Base-by-base conservation (phyloP, 2,888 invertebrate genomes). In the Luperina testacea region DNA sequence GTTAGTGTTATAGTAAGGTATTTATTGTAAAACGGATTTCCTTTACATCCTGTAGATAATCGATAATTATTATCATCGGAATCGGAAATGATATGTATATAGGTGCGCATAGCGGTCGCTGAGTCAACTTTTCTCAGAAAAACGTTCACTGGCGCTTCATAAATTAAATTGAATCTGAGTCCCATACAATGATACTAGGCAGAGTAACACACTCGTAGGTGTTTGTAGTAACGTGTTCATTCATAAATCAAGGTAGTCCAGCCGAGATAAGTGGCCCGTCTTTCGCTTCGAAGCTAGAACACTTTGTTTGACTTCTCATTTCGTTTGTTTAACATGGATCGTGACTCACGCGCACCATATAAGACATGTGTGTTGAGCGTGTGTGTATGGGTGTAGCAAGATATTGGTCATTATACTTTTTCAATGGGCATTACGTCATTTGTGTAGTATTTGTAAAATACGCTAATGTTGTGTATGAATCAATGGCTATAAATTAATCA, bases 381-480 rank as follows among this genome's bases (percentile, higher is more conserved):
- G 87, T 88, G 80, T 84, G 87, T 85, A 77, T 83, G 73, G 83
- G 84, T 84, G 88, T 88, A 89, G 86, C 87, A 91, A 88, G 85
- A 90, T 92, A 93, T 94, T 93, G 92, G 92, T 92, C 92, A 93
- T 92, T 94, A 90, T 86, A 88, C 87, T 90, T 91, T 90, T 93
- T 94, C 92, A 93, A 94, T 93, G 91, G 88, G 83, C 78, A 83
- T 92, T 92, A 92, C 94, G 94, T 95, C 94, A 95, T 88, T 90
- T 84, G 32, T 88, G 90, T 94, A 92, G 91, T 92, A 92, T 91
- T 91, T 91, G 88, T 89, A 90, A 92, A 91, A 90, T 89, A 90
- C 88, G 87, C 86, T 92, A 94, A 93, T 86, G 82, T 86, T 79
- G 69, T 77, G 82, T 70, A 86, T 90, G 92, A 92, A 90, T 92